Evolutionary conservation across 53 echinoderm and acorn worm species (phyloP).

Genomic region (Zoroaster sp.): DNA sequence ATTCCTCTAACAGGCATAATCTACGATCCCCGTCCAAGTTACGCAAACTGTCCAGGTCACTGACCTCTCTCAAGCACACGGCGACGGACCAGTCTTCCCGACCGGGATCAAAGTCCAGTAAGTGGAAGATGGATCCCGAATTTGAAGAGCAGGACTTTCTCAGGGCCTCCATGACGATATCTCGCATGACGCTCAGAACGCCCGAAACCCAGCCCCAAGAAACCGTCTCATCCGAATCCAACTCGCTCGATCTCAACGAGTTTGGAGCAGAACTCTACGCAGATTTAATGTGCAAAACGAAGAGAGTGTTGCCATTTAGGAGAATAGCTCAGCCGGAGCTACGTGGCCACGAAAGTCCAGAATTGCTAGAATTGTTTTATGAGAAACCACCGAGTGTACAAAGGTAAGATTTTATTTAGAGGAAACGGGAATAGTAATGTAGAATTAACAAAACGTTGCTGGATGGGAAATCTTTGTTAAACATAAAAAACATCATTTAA

Average conservation of each 20-base stretch:
- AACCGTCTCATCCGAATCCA: constrained; percentile 7
- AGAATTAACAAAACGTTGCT: no score
- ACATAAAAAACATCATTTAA: no score
- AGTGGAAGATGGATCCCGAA: constrained; percentile 22
- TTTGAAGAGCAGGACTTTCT: constrained; percentile 52
- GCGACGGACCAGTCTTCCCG: constrained; percentile 26
- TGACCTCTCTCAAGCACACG: constrained; percentile 61
- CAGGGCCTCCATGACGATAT: constrained; percentile 85
- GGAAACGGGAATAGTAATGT: no score
- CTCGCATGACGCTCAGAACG: constrained; percentile 74
- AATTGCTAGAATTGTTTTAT: constrained; percentile 56
- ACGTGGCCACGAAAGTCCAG: constrained; percentile 67
- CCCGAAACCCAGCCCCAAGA: constrained; percentile 26
- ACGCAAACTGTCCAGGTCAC: constrained; percentile 71
- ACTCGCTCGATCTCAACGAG: constrained; percentile 56
- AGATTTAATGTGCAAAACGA: constrained; percentile 73
- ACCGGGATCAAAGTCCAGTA: constrained; percentile 25
- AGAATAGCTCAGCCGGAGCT: constrained; percentile 88
- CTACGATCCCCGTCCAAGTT: constrained; percentile 67
- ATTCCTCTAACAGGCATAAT: constrained; percentile 27
- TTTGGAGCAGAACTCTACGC: constrained; percentile 76
- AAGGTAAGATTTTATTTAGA: constrained; percentile 74
- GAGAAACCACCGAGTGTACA: constrained; percentile 79
- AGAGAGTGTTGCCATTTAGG: constrained; percentile 75
- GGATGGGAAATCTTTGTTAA: no score